A percentile compares a stretch with the other conserved stretches of the same genome.
Conservation (phyloP, 2,888 invertebrate genomes). For the Barypeithes pellucidus region DNA sequence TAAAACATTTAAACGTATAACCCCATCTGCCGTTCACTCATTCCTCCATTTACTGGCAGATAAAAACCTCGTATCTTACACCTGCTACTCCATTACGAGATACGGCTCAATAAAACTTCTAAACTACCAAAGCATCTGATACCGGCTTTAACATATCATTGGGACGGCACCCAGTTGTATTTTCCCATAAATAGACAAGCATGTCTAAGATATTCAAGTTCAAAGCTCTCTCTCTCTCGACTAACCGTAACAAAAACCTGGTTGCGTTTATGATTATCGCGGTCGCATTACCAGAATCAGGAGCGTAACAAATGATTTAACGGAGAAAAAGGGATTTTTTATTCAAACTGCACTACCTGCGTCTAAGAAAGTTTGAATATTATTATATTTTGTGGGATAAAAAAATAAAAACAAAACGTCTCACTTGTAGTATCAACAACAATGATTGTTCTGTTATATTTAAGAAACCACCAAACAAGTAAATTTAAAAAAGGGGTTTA, state of each 20-base stretch:
- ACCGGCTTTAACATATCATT: conserved; percentile 46
- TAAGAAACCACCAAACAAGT: no score
- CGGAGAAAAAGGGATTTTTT: no score
- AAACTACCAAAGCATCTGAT: conserved; percentile 48
- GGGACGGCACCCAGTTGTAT: conserved; percentile 35
- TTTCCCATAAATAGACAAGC: conserved; percentile 45
- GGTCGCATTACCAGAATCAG: conserved; percentile 27
- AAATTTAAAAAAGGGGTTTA: no score
- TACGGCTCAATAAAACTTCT: conserved; percentile 51
- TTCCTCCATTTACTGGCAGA: conserved; percentile 45
- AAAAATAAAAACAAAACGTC: no score
- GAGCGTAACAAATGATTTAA: background rate
- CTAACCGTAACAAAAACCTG: conserved; percentile 48
- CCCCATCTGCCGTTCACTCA: conserved; percentile 47
- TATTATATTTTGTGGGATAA: no score
- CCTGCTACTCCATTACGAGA: conserved; percentile 52
- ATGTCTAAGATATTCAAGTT: conserved; percentile 44
- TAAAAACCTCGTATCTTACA: conserved; percentile 51
- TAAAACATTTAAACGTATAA: conserved; percentile 41
- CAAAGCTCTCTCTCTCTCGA: conserved; percentile 42
- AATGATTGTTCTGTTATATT: no score
- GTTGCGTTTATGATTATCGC: conserved; percentile 40
- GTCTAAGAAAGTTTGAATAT: no score
- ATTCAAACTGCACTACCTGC: no score
- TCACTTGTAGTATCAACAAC: no score